Percentiles rank a stretch among this genome's conserved stretches.
Evolutionary conservation across 92 coral and sea anemone species (phyloP).

Genomic region (Parazoanthus atlanticus): DNA sequence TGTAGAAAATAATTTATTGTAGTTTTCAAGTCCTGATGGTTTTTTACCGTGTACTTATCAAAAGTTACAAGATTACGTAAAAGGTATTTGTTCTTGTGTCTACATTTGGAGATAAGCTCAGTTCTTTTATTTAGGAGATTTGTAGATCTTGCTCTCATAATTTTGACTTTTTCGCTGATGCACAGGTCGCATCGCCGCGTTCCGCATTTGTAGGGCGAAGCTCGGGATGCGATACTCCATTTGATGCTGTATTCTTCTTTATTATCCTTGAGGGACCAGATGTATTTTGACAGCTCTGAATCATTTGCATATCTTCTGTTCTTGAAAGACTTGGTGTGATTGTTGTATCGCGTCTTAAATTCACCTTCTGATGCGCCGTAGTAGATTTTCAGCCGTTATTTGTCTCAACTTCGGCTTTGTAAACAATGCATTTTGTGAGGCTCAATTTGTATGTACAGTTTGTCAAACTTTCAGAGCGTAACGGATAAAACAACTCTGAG

Average conservation of each 20-base stretch:
- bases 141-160: constrained; percentile 15
- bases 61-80: background rate
- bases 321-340: constrained; percentile 39
- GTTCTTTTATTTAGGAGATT: background rate
- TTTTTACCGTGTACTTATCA: too few species aligned
- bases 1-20: too few species aligned
- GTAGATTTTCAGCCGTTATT: constrained; percentile 1
- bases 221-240: constrained; percentile 35
- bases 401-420: too few species aligned
- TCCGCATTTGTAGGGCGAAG: constrained; percentile 20
- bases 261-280: constrained; percentile 31
- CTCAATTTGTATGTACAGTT: too few species aligned
- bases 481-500: too few species aligned
- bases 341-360: constrained; percentile 23
- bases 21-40: too few species aligned
- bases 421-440: too few species aligned
- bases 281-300: constrained; percentile 40
- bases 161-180: constrained; percentile 9
- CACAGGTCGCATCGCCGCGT: constrained; percentile 25
- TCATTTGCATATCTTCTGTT: constrained; percentile 6
- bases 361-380: constrained; percentile 35
- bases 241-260: constrained; percentile 27
- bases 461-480: too few species aligned
- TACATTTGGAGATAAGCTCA: background rate
- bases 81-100: background rate